These are phyloP conservation scores for Anolis apletophallus DNA, from an alignment of 2,797 vertebrate species.

Conservation along the genomic window DNA sequence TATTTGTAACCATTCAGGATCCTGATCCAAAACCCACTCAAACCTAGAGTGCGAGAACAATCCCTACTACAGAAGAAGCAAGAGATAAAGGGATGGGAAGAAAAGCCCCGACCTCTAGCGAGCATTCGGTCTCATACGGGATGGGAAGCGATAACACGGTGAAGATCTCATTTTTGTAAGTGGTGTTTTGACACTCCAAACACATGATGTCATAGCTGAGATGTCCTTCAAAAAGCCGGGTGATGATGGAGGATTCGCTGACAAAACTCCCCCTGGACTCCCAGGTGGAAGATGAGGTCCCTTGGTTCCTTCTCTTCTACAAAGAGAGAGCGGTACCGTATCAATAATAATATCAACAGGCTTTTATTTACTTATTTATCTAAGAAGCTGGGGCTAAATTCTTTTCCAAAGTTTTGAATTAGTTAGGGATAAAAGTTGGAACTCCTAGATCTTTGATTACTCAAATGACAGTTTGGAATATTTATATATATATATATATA, in stretches of 20 bases:
- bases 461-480: too few relatives aligned
- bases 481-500: too few relatives aligned
- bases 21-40: too few relatives aligned
- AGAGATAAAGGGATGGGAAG: too few relatives aligned
- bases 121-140: slow-evolving; percentile 77
- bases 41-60: too few relatives aligned
- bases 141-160: slow-evolving; percentile 87
- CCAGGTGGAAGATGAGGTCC: not conserved
- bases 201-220: slow-evolving; percentile 81
- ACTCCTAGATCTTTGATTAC: not conserved
- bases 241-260: slow-evolving; percentile 81
- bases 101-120: slow-evolving; percentile 86
- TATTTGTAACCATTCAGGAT: too few relatives aligned
- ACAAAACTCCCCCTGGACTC: not conserved
- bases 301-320: slow-evolving; percentile 44
- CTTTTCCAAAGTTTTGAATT: not conserved
- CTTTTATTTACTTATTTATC: too few relatives aligned
- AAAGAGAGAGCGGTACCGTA: not conserved
- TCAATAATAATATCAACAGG: too few relatives aligned
- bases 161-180: slow-evolving; percentile 80
- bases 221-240: slow-evolving; percentile 85
- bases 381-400: not conserved
- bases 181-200: slow-evolving; percentile 79
- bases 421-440: not conserved
- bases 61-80: too few relatives aligned